phyloP scores from a whole-genome alignment of 2,888 invertebrate genomes.

The Hypomecis punctinalis region DNA sequence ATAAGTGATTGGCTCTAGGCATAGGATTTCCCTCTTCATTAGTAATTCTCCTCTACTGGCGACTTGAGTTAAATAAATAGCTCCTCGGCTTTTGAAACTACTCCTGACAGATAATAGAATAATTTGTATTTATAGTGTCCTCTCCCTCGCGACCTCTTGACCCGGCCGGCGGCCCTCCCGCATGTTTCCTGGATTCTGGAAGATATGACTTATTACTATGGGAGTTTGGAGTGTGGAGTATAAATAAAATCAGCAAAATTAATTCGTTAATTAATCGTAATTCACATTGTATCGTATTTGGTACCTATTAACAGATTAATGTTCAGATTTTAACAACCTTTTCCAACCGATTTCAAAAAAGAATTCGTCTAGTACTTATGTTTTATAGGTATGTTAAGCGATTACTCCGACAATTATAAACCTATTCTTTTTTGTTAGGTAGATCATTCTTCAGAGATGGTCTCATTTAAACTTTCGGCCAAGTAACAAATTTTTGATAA shows the following conservation, averaged over 20 bases:
- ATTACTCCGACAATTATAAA: too few relatives aligned
- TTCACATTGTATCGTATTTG: too few relatives aligned
- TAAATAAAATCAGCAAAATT: neutral
- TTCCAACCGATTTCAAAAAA: too few relatives aligned
- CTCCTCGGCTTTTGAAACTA: slow-evolving; percentile 22
- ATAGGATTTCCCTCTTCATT: neutral
- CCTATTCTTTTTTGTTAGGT: too few relatives aligned
- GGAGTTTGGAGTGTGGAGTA: slow-evolving; percentile 38
- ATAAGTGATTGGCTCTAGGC: too few relatives aligned
- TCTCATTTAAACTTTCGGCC: too few relatives aligned
- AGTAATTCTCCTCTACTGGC: slow-evolving; percentile 8
- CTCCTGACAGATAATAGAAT: slow-evolving; percentile 57
- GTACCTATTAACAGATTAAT: neutral
- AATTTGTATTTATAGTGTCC: slow-evolving; percentile 73
- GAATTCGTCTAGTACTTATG: too few relatives aligned
- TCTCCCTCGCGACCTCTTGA: slow-evolving; percentile 39
- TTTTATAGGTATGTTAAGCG: too few relatives aligned
- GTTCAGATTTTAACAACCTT: too few relatives aligned
- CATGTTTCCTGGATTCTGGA: slow-evolving; percentile 67
- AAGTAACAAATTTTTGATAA: too few relatives aligned
- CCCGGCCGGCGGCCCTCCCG: slow-evolving; percentile 48
- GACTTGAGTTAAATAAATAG: slow-evolving; percentile 12
- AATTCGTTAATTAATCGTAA: too few relatives aligned
- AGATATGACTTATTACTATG: slow-evolving; percentile 48
- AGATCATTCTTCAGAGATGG: too few relatives aligned